Conservation (phyloP, 2,797 vertebrate species). For the Spinus pinus region DNA sequence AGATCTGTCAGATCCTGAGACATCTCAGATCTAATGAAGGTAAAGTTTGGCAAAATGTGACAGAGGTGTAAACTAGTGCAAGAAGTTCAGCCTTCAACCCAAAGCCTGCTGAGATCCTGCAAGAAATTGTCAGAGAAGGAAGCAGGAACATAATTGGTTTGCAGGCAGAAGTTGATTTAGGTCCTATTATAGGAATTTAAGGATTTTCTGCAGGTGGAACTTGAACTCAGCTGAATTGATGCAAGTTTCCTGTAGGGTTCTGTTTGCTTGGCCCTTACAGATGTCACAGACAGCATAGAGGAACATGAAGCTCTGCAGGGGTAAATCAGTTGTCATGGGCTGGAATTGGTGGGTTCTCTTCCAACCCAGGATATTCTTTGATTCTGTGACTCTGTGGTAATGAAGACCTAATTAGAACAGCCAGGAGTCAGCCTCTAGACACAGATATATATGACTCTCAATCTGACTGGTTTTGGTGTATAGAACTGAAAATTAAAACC, state of each 20-base stretch:
- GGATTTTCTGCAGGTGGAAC: neutral
- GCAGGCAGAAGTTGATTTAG: neutral
- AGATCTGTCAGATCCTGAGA: neutral
- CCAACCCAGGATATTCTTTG: neutral
- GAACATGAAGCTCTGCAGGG: neutral
- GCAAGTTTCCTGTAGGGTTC: neutral
- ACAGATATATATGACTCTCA: neutral
- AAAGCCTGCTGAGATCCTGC: neutral
- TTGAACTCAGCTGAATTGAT: neutral
- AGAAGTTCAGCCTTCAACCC: neutral
- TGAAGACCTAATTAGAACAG: neutral
- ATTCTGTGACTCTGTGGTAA: neutral
- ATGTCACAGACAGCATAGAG: fast-evolving
- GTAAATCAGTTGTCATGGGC: neutral
- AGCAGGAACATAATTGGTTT: neutral
- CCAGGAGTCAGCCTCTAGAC: neutral
- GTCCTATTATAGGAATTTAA: neutral
- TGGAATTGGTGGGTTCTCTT: neutral
- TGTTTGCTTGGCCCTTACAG: neutral
- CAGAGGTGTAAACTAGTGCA: neutral
- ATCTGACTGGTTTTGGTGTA: neutral
- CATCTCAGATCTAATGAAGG: neutral
- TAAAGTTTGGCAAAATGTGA: neutral
- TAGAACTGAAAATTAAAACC: neutral
- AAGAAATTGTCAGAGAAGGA: neutral